Percentiles rank a stretch among this genome's conserved stretches.
phyloP scores from a whole-genome alignment of 2,888 invertebrate genomes.

The Volucella inanis region DNA sequence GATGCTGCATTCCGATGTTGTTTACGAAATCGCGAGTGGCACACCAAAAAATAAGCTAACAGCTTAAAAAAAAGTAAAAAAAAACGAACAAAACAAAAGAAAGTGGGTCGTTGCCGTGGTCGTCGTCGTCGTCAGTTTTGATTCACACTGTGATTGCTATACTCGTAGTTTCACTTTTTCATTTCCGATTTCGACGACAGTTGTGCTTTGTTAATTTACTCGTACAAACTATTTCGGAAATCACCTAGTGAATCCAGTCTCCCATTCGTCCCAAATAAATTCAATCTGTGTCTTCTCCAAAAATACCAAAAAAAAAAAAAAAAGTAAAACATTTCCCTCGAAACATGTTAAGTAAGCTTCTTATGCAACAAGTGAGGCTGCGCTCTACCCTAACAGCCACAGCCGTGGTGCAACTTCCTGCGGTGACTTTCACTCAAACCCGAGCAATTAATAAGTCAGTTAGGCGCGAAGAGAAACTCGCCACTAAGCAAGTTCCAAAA shows the following conservation, averaged over 20 bases:
- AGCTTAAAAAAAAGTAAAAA: constrained; percentile 50
- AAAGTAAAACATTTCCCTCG: constrained; percentile 19
- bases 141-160: constrained; percentile 39
- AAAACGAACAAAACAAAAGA: constrained; percentile 72
- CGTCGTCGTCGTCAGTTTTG: constrained; percentile 35
- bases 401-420: constrained; percentile 54
- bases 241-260: constrained; percentile 42
- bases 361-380: constrained; percentile 73
- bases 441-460: constrained; percentile 42
- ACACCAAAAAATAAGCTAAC: constrained; percentile 60
- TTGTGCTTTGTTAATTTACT: constrained; percentile 43
- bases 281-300: constrained; percentile 10
- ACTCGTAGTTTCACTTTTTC: constrained; percentile 66
- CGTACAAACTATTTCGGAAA: constrained; percentile 18
- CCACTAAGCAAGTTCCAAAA: constrained; percentile 83
- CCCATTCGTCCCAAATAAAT: constrained; percentile 26
- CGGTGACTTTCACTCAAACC: constrained; percentile 62
- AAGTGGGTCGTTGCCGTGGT: constrained; percentile 65
- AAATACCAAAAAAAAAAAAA: not conserved
- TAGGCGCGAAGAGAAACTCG: constrained; percentile 77
- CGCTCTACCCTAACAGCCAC: constrained; percentile 27
- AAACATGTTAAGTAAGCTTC: constrained; percentile 71
- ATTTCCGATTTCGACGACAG: constrained; percentile 68
- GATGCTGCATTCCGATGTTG: constrained; percentile 73
- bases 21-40: constrained; percentile 67